Evolutionary conservation across 2,888 invertebrate genomes (phyloP).

Genomic region (Junonia oenone): DNA sequence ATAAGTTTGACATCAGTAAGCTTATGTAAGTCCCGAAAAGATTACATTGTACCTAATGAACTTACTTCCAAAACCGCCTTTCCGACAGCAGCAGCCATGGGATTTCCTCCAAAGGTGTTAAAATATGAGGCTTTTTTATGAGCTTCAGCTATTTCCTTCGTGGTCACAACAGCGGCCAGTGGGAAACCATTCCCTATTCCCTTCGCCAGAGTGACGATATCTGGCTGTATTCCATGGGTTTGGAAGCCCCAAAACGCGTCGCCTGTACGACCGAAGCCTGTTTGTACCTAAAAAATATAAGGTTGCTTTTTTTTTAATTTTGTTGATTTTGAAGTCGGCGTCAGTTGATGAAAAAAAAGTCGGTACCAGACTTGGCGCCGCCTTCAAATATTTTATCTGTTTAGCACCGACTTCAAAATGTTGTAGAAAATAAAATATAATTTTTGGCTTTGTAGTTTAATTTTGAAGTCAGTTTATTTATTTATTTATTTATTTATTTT

Average conservation of each 20-base stretch:
- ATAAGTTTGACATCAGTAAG: no score
- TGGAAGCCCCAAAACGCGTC: constrained; percentile 98
- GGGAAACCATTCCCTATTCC: constrained; percentile 98
- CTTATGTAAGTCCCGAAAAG: background rate
- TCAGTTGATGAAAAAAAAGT: no score
- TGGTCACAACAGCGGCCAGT: constrained; percentile 96
- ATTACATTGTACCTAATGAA: background rate
- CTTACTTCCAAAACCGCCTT: constrained; percentile 95
- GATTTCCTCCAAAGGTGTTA: constrained; percentile 98
- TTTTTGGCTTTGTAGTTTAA: no score
- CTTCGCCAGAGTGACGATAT: constrained; percentile 97
- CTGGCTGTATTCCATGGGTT: constrained; percentile 90
- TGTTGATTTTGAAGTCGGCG: no score
- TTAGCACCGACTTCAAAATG: no score
- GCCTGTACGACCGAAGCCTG: constrained; percentile 97
- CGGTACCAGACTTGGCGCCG: no score
- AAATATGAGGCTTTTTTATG: constrained; percentile 89
- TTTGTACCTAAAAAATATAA: constrained; percentile 88
- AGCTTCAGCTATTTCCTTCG: constrained; percentile 89
- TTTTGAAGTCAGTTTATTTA: no score
- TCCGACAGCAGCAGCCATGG: constrained; percentile 92
- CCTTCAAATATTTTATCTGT: no score
- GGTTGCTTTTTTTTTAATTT: no score
- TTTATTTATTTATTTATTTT: no score
- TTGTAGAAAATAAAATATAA: no score